phyloP scores from a whole-genome alignment of 2,113 vertebrate genomes.

The Eulemur macaco region DNA sequence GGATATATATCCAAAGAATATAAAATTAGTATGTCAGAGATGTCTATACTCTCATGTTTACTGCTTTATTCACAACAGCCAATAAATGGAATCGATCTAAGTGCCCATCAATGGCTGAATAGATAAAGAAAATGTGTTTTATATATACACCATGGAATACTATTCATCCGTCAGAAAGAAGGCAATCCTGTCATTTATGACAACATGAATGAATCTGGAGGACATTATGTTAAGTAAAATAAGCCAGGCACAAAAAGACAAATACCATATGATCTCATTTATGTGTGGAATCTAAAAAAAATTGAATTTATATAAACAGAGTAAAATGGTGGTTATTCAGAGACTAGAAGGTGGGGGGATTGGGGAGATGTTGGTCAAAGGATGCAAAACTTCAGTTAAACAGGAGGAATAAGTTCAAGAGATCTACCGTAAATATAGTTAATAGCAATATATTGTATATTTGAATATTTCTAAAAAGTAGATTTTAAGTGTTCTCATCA shows the following conservation, averaged over 20 bases:
- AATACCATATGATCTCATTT: not conserved
- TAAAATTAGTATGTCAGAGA: not conserved
- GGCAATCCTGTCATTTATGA: not conserved
- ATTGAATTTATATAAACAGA: not conserved
- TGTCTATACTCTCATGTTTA: not conserved
- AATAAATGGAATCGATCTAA: not conserved
- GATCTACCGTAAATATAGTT: not conserved
- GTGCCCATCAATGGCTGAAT: too few species aligned
- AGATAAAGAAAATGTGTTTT: not conserved
- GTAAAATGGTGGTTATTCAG: not conserved
- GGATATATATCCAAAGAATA: not conserved
- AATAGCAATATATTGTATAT: not conserved
- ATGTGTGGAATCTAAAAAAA: not conserved
- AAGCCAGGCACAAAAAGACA: not conserved
- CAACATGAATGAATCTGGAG: not conserved
- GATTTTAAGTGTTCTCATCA: not conserved
- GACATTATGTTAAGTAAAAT: not conserved
- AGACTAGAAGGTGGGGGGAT: not conserved
- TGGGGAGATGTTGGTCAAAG: not conserved
- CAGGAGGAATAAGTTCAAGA: not conserved
- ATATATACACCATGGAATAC: not conserved
- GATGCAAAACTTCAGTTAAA: not conserved
- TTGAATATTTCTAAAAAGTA: not conserved
- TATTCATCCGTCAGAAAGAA: not conserved
- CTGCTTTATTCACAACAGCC: not conserved